phyloP scores from a whole-genome alignment of 92 coral and sea anemone genomes.

The Ricordea florida region DNA sequence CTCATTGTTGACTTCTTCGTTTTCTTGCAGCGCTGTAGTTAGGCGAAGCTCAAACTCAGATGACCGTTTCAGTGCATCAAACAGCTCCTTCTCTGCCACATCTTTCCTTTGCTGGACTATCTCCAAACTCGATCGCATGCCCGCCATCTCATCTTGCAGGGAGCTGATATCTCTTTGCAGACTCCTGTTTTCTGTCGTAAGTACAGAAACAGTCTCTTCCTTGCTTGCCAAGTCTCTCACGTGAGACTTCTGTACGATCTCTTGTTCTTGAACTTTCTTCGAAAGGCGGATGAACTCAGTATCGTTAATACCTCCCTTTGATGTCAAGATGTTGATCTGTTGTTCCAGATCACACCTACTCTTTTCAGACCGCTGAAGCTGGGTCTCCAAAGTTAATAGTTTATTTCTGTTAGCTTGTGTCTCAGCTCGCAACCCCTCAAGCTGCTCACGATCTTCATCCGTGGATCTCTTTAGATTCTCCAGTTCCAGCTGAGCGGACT shows the following conservation, averaged over 20 bases:
- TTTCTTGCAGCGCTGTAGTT: conserved; percentile 60
- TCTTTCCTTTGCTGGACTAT: conserved; percentile 73
- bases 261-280: conserved; percentile 71
- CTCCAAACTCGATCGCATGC: conserved; percentile 56
- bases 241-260: conserved; percentile 59
- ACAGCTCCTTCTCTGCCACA: conserved; percentile 65
- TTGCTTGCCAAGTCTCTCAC: conserved; percentile 70
- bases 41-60: conserved; percentile 75
- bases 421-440: conserved; percentile 59
- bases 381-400: conserved; percentile 65
- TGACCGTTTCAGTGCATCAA: conserved; percentile 66
- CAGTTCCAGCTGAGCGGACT: conserved; percentile 60
- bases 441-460: conserved; percentile 74
- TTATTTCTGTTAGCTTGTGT: conserved; percentile 53
- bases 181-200: conserved; percentile 56
- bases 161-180: conserved; percentile 67
- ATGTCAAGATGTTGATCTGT: conserved; percentile 35
- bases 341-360: conserved; percentile 63
- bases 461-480: conserved; percentile 55
- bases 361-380: conserved; percentile 69
- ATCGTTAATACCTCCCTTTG: conserved; percentile 50
- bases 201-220: conserved; percentile 64
- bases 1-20: conserved; percentile 72
- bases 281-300: conserved; percentile 56
- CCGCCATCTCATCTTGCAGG: conserved; percentile 66